Evolutionary conservation across 2,797 vertebrate species (phyloP), one percentile per base, ranked within the genome.

Genomic region (Lutjanus argentimaculatus): DNA sequence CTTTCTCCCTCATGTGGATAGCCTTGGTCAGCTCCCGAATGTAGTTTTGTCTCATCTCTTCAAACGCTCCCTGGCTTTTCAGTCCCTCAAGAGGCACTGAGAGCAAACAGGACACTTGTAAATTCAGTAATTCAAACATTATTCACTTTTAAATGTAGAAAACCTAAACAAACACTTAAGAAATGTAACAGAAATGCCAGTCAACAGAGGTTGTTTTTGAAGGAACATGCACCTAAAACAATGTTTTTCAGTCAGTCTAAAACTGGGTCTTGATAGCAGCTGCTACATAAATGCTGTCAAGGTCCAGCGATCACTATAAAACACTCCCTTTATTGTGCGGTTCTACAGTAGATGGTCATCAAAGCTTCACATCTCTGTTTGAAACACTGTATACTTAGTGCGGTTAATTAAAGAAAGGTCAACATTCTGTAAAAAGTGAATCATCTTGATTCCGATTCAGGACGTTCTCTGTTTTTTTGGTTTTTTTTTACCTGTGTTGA

Each of bases 31-130:
- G 94, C 88, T 99, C 99, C 59, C 97, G 95, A 81, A 99, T 97
- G 94, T 99, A 99, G 90, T 91, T 97, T 36, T 98, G 96, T 80
- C 99, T 96, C 98, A 99, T 99, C 84, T 99, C 98, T 74, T 99
- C 98, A 92, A 99, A 99, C 14, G 96, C 96, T 21, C 75, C 94
- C 92, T 99, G 98, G 89, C 97, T 99, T 93, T 97, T 97, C 49
- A 99, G 94, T 75, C 99, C 99, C 95, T 99, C 98, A 74, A 99
- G 93, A 84, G 99, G 99, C 94, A 99, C 99, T 99, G 66, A 49
- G 48, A 66, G 21, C 6, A 77, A 7, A 85, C 1, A 36, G 8
- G 19, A 57, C 13, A 42, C 14, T 21, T 62, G 0, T 1, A 49
- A 2, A 30, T 67, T 55, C 21, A 25, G 58, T 25, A 17, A 2